phyloP scores from a whole-genome alignment of 2,113 vertebrate species.

The Aepyceros melampus region DNA sequence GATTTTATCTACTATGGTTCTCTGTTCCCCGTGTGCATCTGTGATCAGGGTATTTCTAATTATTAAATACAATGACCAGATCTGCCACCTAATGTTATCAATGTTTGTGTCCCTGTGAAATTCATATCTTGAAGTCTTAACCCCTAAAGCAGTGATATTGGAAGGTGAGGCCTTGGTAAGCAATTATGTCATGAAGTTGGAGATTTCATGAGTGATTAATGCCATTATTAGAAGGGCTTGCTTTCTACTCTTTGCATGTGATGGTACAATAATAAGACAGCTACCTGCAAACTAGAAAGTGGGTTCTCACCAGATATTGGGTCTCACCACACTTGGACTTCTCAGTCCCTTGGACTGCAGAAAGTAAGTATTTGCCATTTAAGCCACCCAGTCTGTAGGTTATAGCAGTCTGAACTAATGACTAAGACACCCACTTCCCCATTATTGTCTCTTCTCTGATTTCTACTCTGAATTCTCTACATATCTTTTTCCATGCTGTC shows the following conservation, averaged over 20 bases:
- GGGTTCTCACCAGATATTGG: background rate
- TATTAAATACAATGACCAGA: background rate
- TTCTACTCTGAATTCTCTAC: background rate
- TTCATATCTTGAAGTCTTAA: background rate
- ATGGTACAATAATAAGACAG: background rate
- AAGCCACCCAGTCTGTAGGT: background rate
- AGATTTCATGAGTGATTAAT: background rate
- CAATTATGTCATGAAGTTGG: background rate
- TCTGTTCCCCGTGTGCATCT: background rate
- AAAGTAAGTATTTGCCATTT: background rate
- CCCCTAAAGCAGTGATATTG: background rate
- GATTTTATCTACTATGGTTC: background rate
- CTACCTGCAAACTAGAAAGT: background rate
- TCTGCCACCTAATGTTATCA: background rate
- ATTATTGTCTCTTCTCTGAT: background rate
- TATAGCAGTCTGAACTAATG: background rate
- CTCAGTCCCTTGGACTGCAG: background rate
- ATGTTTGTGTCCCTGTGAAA: background rate
- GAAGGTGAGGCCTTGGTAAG: background rate
- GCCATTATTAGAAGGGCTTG: background rate
- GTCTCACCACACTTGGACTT: background rate
- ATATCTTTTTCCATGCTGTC: background rate
- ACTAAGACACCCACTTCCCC: background rate
- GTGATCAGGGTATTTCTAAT: background rate
- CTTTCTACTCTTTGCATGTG: background rate